Evolutionary conservation across 2,113 vertebrate species (phyloP), one percentile per base, ranked within the genome.

Genomic region (Hiodon alosoides): DNA sequence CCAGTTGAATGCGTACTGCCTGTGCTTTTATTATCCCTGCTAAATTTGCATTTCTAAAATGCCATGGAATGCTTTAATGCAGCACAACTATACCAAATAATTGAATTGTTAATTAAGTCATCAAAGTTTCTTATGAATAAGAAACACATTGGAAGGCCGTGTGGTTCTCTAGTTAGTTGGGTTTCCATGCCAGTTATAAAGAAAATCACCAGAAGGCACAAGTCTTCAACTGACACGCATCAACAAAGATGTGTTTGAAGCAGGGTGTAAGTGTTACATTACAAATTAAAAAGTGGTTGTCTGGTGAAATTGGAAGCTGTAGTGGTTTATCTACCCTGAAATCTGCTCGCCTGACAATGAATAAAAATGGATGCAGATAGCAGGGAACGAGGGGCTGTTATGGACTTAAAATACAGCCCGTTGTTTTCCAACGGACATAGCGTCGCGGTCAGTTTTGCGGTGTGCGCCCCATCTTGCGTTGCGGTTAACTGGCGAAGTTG

Each of bases 271-370:
- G 17, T 46, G 7, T 58, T 14, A n/a, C 48, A 7, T 52, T 53
- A 16, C 52, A 31, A 75, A 76, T 67, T 67, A 73, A 71, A 67
- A 52, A 17, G 53, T 66, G 58, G 52, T 72, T 47, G 52, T 75
- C 55, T 47, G 73, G 64, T 53, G 50, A 79, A 73, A 77, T 73
- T 4, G 52, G 57, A 16, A n/a, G 65, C 14, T 57, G 16, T 58
- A 55, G 31, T 6, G 54, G 47, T 67, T 59, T 54, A 61, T 64
- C 60, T 14, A 66, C 4, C 64, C 52, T 52, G 61, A 76, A 77
- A 61, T 79, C 74, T 65, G 62, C 66, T 52, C 68, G 46, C 46
- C 57, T 67, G 68, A 72, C 65, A 50, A 53, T 5, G 60, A 52
- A 73, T 73, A 58, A 71, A 50, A 67, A 71, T 16, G 47, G 61